Base-by-base conservation (phyloP, 1,140 invertebrate genomes). In the Zaprionus ornatus region DNA sequence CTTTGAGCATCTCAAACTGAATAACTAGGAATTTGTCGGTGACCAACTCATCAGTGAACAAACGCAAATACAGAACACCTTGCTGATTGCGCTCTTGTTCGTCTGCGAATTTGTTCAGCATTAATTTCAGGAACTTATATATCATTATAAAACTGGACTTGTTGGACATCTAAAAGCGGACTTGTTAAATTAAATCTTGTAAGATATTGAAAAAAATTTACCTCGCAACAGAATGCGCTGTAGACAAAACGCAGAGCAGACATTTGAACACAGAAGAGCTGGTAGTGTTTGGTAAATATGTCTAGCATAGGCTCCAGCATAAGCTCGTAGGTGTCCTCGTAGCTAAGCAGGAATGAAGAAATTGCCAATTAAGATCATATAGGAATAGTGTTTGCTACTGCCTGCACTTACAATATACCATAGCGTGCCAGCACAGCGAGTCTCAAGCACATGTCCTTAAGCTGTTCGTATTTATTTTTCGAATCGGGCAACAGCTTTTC, bases 251-350 rank as follows among this genome's bases (percentile, higher is more conserved):
- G 52, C 3, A 87, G 19, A 3, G 77, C 84, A 7, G 68, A 67
- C 1, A 48, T 70, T 23, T 67, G 35, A 9, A 66, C 77, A 12
- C 68, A 77, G 23, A 87, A 87, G 4, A 70, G 52, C 15, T 23
- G 19, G 25, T 27, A 78, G 32, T 87, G 42, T n/a, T 65, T 25
- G 0, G 25, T 10, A 10, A 87, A 83, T 1, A 88, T 80, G 2
- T 69, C 56, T 25, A 87, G 42, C 84, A 87, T 88, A 10, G 80
- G 70, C 3, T 32, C 10, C 15, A 88, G 27, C 13, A 87, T 52
- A 6, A 54, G 17, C 2, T 59, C 7, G 25, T 62, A 69, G 9
- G 84, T 79, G 10, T 62, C 61, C n/a, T 67, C 17, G 27, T 54
- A 87, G 25, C 85, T 87, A 17, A 3, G 19, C n/a, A 17, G 40